Percentiles rank a stretch among this genome's conserved stretches.
phyloP scores from a whole-genome alignment of 2,888 invertebrate genomes.

The Abscondita cerata region DNA sequence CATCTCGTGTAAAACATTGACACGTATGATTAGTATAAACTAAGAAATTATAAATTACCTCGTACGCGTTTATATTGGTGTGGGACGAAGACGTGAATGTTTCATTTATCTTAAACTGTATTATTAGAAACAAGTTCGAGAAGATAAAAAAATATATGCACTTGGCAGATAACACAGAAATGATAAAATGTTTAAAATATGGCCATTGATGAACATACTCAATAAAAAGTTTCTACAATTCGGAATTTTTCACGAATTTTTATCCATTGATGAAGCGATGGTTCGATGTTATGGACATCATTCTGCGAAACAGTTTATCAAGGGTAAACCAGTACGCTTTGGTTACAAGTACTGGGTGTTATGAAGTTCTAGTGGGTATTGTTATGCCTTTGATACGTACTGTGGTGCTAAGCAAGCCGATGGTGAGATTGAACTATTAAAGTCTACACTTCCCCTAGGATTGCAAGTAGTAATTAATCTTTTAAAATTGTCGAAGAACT shows the following conservation, averaged over 20 bases:
- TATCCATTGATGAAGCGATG: too few relatives aligned
- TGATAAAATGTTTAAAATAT: neutral
- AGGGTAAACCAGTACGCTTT: too few relatives aligned
- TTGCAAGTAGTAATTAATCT: too few relatives aligned
- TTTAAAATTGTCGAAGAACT: neutral
- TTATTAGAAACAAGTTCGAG: neutral
- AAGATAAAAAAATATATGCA: neutral
- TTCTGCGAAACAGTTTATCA: too few relatives aligned
- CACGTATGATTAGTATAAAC: too few relatives aligned
- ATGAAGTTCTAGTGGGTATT: too few relatives aligned
- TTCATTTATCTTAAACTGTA: neutral
- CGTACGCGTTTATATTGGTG: neutral
- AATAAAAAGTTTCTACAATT: neutral
- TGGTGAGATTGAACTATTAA: neutral
- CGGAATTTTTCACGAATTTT: too few relatives aligned
- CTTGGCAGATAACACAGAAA: neutral
- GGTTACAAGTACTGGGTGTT: too few relatives aligned
- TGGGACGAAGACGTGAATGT: too few relatives aligned
- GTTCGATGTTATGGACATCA: too few relatives aligned
- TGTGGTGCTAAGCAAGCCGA: neutral
- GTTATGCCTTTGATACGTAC: too few relatives aligned
- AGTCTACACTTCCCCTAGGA: neutral
- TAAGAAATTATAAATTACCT: neutral
- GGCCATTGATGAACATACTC: neutral
- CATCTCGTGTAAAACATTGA: too few relatives aligned